Conservation (phyloP, 64 coral and sea anemone species). For the Pocillopora damicornis region DNA sequence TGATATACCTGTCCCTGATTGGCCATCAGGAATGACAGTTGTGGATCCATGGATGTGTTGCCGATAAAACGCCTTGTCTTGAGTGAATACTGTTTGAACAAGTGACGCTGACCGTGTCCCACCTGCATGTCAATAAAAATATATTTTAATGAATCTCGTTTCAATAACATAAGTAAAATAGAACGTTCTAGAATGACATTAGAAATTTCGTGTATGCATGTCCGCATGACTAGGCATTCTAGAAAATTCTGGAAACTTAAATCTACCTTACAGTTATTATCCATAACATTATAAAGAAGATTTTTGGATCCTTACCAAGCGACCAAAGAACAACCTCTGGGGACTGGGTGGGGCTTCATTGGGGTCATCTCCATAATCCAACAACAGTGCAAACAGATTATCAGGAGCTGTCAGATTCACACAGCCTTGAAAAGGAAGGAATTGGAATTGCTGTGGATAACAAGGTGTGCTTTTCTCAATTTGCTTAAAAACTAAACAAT, state of each 20-base stretch:
- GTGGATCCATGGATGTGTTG: slow-evolving; percentile 97
- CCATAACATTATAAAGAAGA: too few relatives aligned
- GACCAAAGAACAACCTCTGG: slow-evolving; percentile 59
- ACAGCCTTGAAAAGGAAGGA: slow-evolving; percentile 79
- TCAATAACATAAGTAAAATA: too few relatives aligned
- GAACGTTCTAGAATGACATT: too few relatives aligned
- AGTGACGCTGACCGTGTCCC: slow-evolving; percentile 81
- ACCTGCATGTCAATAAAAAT: slow-evolving; percentile 30
- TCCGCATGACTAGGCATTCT: too few relatives aligned
- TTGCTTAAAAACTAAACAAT: background rate
- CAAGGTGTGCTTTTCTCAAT: background rate
- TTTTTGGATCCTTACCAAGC: slow-evolving; percentile 56
- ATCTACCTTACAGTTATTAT: too few relatives aligned
- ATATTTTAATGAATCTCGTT: too few relatives aligned
- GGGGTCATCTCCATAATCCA: slow-evolving; percentile 78
- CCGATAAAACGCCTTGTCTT: slow-evolving; percentile 94
- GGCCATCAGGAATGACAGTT: slow-evolving; percentile 96
- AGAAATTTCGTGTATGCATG: too few relatives aligned
- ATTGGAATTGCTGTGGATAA: slow-evolving; percentile 65
- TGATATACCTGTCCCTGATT: slow-evolving; percentile 83
- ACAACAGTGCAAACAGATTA: slow-evolving; percentile 65
- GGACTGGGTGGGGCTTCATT: slow-evolving; percentile 49
- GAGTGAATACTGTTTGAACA: slow-evolving; percentile 86
- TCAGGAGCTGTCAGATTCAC: slow-evolving; percentile 77
- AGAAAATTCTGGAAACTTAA: too few relatives aligned